Conservation (phyloP, 2,888 invertebrate species). For the Sphecodes monilicornis region DNA sequence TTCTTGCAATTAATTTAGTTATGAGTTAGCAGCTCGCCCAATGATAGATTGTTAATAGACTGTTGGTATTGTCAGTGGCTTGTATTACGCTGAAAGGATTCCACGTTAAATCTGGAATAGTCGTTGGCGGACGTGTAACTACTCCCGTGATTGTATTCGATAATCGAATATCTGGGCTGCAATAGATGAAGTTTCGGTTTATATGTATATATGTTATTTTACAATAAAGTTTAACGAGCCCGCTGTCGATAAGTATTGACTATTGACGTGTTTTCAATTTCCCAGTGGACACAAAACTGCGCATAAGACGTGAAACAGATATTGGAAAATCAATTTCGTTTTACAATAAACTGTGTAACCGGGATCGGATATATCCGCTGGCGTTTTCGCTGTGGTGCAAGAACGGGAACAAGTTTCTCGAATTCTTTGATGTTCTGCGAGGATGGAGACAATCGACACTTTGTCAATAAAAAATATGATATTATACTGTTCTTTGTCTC, state of each 20-base stretch:
- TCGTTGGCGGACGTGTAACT: neutral
- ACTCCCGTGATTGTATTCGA: neutral
- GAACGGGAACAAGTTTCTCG: slow-evolving; percentile 2
- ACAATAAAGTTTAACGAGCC: slow-evolving; percentile 37
- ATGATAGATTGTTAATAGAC: neutral
- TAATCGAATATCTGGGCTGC: neutral
- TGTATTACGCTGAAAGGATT: neutral
- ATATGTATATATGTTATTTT: neutral
- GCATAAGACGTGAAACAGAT: slow-evolving; percentile 16
- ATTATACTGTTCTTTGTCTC: too few species aligned
- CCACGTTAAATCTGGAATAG: neutral
- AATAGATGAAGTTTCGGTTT: slow-evolving; percentile 9
- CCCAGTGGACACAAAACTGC: neutral
- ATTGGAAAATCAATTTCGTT: slow-evolving; percentile 35
- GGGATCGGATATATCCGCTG: neutral
- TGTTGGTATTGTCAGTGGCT: neutral
- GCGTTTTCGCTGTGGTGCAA: neutral
- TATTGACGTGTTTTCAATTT: slow-evolving; percentile 31
- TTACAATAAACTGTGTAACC: neutral
- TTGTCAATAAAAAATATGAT: neutral
- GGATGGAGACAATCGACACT: slow-evolving; percentile 1
- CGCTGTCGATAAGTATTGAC: slow-evolving; percentile 26
- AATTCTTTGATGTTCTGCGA: neutral
- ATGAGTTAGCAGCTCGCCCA: neutral
- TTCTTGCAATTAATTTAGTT: neutral